A percentile compares a stretch with the other conserved stretches of the same genome.
phyloP scores from a whole-genome alignment of 2,888 invertebrate species.

The Meteorus colon region DNA sequence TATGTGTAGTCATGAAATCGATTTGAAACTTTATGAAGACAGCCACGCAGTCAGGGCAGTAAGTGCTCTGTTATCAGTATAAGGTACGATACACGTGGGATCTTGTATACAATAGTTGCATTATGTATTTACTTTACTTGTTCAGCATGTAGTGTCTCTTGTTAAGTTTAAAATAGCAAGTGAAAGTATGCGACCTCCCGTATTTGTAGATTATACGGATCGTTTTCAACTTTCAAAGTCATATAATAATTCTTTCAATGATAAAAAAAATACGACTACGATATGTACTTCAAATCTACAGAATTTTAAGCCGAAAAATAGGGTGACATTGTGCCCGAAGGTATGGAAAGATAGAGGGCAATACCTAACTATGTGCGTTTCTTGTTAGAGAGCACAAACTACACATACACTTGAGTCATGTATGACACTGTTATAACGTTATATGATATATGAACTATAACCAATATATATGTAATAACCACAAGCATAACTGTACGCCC shows the following conservation, averaged over 20 bases:
- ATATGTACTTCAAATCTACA: no score
- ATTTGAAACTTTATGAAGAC: conserved; percentile 39
- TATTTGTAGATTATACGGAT: neutral
- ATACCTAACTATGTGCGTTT: conserved; percentile 43
- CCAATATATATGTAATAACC: conserved; percentile 60
- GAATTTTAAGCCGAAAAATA: neutral
- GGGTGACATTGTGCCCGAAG: neutral
- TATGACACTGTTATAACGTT: conserved; percentile 45
- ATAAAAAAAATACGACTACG: no score
- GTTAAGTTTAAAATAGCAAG: conserved; percentile 15
- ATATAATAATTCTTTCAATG: neutral
- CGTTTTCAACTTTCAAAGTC: conserved; percentile 3
- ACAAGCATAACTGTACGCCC: conserved; percentile 58
- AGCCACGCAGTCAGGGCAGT: conserved; percentile 22
- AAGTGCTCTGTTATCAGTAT: conserved; percentile 38
- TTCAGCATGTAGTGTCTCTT: conserved; percentile 11
- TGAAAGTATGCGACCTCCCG: neutral
- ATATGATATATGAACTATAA: conserved; percentile 60
- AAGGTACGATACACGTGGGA: conserved; percentile 28
- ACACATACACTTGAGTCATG: conserved; percentile 36
- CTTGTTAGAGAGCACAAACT: conserved; percentile 47
- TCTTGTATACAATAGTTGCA: conserved; percentile 33
- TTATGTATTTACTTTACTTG: conserved; percentile 34
- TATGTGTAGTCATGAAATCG: conserved; percentile 27
- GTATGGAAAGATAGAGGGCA: conserved; percentile 13